Conservation (phyloP, 2,797 vertebrate species). For the Lepidocolaptes lacrymiger region DNA sequence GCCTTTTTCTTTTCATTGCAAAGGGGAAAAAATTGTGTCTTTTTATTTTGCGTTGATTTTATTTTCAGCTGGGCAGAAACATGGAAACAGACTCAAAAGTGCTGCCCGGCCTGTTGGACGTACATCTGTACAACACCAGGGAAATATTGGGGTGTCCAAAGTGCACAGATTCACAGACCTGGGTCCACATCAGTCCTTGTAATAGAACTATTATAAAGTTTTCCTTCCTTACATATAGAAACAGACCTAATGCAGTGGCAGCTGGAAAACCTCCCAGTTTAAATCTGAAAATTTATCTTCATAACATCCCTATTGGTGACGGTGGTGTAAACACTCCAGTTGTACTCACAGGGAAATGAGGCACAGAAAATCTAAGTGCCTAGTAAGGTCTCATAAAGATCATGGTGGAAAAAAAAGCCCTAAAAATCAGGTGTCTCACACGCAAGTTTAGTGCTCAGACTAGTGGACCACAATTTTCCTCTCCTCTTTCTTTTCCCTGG, state of each 20-base stretch:
- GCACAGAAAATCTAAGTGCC: background rate
- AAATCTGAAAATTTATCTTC: background rate
- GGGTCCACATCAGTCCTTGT: background rate
- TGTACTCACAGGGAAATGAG: background rate
- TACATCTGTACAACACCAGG: background rate
- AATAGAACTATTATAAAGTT: background rate
- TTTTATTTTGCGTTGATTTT: background rate
- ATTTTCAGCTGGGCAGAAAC: background rate
- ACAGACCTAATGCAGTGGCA: background rate
- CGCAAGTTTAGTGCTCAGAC: background rate
- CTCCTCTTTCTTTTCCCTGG: background rate
- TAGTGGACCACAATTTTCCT: background rate
- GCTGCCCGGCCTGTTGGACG: background rate
- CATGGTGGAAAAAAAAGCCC: background rate
- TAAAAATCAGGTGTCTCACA: background rate
- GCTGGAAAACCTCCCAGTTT: background rate
- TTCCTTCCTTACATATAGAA: background rate
- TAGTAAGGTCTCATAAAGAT: background rate
- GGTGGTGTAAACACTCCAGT: fast-evolving
- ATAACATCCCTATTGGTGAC: background rate
- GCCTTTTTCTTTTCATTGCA: background rate
- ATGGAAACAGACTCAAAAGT: background rate
- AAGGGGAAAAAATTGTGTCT: background rate
- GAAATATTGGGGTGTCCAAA: background rate
- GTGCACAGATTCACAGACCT: background rate